Conservation (phyloP, 2,888 invertebrate genomes). For the Andrena fulva region DNA sequence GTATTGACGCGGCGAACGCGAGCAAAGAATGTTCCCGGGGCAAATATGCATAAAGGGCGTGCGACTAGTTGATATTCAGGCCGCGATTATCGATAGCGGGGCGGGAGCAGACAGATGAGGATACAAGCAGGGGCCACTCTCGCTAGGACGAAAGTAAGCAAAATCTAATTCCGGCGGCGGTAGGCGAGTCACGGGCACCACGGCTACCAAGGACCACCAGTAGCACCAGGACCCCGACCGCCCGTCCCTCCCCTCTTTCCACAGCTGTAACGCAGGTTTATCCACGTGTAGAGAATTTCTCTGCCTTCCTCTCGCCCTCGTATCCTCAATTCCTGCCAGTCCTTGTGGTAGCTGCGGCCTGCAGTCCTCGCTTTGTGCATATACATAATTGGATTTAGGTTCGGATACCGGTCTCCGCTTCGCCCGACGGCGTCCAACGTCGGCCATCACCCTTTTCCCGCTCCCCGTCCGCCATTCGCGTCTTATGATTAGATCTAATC, state of each 20-base stretch:
- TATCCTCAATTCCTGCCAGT: slow-evolving; percentile 61
- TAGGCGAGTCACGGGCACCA: slow-evolving; percentile 59
- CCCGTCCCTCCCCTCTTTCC: slow-evolving; percentile 41
- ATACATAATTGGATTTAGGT: slow-evolving; percentile 80
- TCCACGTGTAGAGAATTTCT: slow-evolving; percentile 61
- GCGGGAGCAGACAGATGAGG: slow-evolving; percentile 31
- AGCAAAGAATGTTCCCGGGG: slow-evolving; percentile 37
- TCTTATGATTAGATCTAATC: slow-evolving; percentile 56
- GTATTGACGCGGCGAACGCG: slow-evolving; percentile 26
- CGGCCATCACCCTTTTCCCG: slow-evolving; percentile 48
- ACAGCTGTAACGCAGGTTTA: slow-evolving; percentile 62
- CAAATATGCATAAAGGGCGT: slow-evolving; percentile 52
- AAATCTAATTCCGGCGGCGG: slow-evolving; percentile 67
- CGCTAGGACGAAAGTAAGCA: slow-evolving; percentile 51
- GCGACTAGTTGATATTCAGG: slow-evolving; percentile 59
- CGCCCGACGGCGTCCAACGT: slow-evolving; percentile 39
- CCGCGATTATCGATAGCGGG: slow-evolving; percentile 55
- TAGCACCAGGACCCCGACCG: too few species aligned
- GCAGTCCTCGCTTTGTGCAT: slow-evolving; percentile 80
- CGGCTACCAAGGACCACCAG: background rate
- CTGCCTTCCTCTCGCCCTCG: slow-evolving; percentile 45
- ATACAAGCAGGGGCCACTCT: slow-evolving; percentile 42
- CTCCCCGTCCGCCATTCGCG: background rate
- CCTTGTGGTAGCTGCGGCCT: slow-evolving; percentile 74
- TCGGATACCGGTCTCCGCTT: slow-evolving; percentile 71